These are phyloP conservation scores for Leptinotarsa defecta DNA, from an alignment of 1,140 invertebrate genomes.

Conservation along the genomic window DNA sequence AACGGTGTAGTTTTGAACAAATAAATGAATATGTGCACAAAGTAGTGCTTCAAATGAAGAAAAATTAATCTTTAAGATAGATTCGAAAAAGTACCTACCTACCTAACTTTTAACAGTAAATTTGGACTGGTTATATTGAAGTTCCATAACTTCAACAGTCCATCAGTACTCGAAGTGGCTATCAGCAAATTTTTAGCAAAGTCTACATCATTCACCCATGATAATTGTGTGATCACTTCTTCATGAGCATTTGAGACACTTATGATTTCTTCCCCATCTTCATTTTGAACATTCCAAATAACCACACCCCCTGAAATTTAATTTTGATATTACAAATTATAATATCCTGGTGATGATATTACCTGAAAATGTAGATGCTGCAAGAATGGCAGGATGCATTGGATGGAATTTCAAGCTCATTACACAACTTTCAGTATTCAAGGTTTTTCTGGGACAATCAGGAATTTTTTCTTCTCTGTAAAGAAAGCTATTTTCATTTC, in stretches of 20 bases:
- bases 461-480: slow-evolving; percentile 44
- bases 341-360: neutral
- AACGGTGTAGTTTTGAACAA: no score
- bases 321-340: slow-evolving; percentile 1
- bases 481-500: slow-evolving; percentile 20
- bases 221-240: slow-evolving; percentile 46
- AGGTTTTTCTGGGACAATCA: slow-evolving; percentile 39
- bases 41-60: no score
- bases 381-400: slow-evolving; percentile 41
- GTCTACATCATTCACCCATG: slow-evolving; percentile 49
- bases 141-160: slow-evolving; percentile 49
- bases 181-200: slow-evolving; percentile 41
- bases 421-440: slow-evolving; percentile 47
- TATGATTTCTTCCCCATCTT: slow-evolving; percentile 45
- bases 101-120: slow-evolving; percentile 46
- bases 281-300: slow-evolving; percentile 51
- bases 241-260: slow-evolving; percentile 44
- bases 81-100: slow-evolving; percentile 36
- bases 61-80: neutral
- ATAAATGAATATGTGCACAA: no score
- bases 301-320: slow-evolving; percentile 45
- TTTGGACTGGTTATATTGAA: slow-evolving; percentile 37
- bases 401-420: slow-evolving; percentile 48
- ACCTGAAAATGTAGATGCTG: slow-evolving; percentile 51
- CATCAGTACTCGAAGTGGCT: slow-evolving; percentile 50